A percentile compares a stretch with the other conserved stretches of the same genome.
Evolutionary conservation across 2,797 vertebrate genomes (phyloP).

Genomic region (Poeciliopsis paucimaculata): DNA sequence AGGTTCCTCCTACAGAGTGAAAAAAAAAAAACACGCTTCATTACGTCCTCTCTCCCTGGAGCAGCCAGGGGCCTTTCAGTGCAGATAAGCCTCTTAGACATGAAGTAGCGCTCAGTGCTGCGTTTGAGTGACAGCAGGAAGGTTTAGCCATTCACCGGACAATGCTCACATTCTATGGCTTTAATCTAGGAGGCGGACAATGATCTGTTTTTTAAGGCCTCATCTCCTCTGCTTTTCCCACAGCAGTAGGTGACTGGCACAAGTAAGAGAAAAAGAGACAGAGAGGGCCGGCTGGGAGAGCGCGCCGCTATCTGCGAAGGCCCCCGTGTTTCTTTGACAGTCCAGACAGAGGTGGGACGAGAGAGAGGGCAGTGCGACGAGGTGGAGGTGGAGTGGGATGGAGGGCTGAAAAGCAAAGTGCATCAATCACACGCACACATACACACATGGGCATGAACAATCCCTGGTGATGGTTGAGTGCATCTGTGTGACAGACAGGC

Average conservation of each 20-base stretch:
- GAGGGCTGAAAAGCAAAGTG: conserved; percentile 82
- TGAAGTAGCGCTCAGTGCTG: conserved; percentile 99
- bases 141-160: conserved; percentile 99
- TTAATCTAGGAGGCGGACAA: conserved; percentile 99
- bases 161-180: conserved; percentile 99
- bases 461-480: conserved; percentile 84
- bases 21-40: conserved; percentile 97
- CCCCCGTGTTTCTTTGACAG: conserved; percentile 88
- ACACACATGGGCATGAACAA: conserved; percentile 72
- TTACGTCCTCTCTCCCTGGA: conserved; percentile 99
- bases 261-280: conserved; percentile 80
- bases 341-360: conserved; percentile 72
- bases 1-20: conserved; percentile 96
- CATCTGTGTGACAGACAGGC: conserved; percentile 77
- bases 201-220: conserved; percentile 99
- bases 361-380: conserved; percentile 23
- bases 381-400: conserved; percentile 11
- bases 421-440: conserved; percentile 83
- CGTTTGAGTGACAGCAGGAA: conserved; percentile 99
- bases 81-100: conserved; percentile 99
- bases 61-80: conserved; percentile 99
- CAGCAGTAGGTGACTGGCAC: conserved; percentile 98
- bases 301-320: conserved; percentile 86
- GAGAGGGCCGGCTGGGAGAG: conserved; percentile 63
- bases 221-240: conserved; percentile 99